Evolutionary conservation across 2,888 invertebrate genomes (phyloP), one percentile per base, ranked within the genome.

Genomic region (Ophion ellenae): DNA sequence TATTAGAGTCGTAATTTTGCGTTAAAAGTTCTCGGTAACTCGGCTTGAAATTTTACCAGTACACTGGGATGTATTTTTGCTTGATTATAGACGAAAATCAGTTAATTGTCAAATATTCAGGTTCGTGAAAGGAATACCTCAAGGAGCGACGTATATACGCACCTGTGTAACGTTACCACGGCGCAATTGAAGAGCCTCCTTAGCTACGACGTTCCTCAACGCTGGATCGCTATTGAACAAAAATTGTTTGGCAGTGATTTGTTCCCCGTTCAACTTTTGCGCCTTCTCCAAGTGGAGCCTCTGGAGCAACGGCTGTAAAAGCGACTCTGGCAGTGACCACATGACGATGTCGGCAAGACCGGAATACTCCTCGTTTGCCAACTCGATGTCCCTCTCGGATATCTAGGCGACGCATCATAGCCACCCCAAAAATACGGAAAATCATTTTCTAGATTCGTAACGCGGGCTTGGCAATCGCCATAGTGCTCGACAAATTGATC

Each of bases 141-240:
- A 1, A 40, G 9, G 40, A 40, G 40, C 40, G 40, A 7, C 40
- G 40, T 40, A 40, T 40, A 40, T 40, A 40, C 64, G 1, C n/a
- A 76, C 95, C 94, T 95, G 95, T 53, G 94, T 94, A 63, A 94
- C 91, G 82, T 95, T 95, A 32, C 96, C 96, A 91, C 96, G 96
- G 89, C 96, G 96, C 96, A 97, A 98, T 89, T 98, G 97, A 67
- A 98, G 93, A 1, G 98, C 97, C 94, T 98, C 98, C 93, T 98
- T 98, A 77, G 97, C 97, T 76, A 98, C 97, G 14, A 98, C 98
- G 88, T 96, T 96, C 90, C 96, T 96, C 78, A 98, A 94, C 6
- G 97, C 97, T 40, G 97, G 96, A 93, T 98, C 97, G 17, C 93
- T 91, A 78, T 90, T 92, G 81, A 93, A 93, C 87, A 94, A 90